A percentile compares a stretch with the other conserved stretches of the same genome.
phyloP scores from a whole-genome alignment of 2,113 vertebrate genomes.

The Reinhardtius hippoglossoides region DNA sequence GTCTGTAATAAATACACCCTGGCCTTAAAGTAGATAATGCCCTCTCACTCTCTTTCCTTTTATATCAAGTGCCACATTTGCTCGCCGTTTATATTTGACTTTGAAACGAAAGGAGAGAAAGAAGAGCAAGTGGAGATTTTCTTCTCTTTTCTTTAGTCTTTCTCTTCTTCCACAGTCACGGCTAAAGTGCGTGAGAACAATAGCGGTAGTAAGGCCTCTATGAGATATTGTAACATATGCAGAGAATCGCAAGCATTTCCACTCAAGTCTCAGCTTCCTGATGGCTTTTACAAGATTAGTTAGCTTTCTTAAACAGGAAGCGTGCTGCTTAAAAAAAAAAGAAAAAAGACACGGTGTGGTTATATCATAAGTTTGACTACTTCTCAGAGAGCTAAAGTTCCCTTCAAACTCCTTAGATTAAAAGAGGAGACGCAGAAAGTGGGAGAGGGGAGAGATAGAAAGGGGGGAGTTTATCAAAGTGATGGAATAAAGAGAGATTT shows the following conservation, averaged over 20 bases:
- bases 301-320: slow-evolving; percentile 85
- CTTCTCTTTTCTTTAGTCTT: slow-evolving; percentile 1
- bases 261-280: slow-evolving; percentile 80
- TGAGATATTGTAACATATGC: slow-evolving; percentile 69
- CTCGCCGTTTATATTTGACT: slow-evolving; percentile 15
- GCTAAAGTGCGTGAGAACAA: slow-evolving; percentile 69
- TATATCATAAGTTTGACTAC: slow-evolving; percentile 73
- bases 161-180: slow-evolving; percentile 26
- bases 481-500: slow-evolving; percentile 81
- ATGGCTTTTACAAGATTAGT: slow-evolving; percentile 84
- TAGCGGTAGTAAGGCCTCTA: slow-evolving; percentile 54
- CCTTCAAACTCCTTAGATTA: slow-evolving; percentile 63
- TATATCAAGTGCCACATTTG: slow-evolving; percentile 28
- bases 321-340: slow-evolving; percentile 67
- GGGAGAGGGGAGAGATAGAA: slow-evolving; percentile 36
- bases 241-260: slow-evolving; percentile 77
- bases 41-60: slow-evolving; percentile 19
- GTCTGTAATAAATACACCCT: slow-evolving; percentile 80
- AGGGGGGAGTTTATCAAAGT: slow-evolving; percentile 79
- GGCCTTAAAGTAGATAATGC: slow-evolving; percentile 74
- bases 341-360: slow-evolving; percentile 44
- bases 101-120: slow-evolving; percentile 39
- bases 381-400: slow-evolving; percentile 64
- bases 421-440: slow-evolving; percentile 13
- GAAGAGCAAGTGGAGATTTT: slow-evolving; percentile 12